These are phyloP conservation scores for Haliclystus octoradiatus DNA, from an alignment of 30 jellyfish, hydroid and myxozoan genomes.

Conservation along the genomic window DNA sequence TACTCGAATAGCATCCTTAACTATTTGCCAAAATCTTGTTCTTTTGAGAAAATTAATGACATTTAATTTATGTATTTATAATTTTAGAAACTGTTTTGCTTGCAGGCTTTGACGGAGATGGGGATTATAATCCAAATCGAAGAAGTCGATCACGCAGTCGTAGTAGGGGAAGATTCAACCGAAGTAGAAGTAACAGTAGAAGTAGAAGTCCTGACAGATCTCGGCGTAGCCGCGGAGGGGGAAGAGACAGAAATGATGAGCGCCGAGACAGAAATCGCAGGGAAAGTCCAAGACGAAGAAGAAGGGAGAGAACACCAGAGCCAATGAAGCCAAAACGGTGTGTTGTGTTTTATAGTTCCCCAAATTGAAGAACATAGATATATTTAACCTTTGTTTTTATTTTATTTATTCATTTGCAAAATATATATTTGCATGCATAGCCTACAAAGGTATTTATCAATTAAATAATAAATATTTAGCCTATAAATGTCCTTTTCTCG, in stretches of 20 bases:
- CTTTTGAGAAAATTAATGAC: too few species aligned
- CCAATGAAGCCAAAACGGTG: constrained; percentile 8
- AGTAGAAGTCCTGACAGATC: constrained; percentile 17
- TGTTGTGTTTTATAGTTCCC: too few species aligned
- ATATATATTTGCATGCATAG: too few species aligned
- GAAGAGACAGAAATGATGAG: constrained; percentile 12
- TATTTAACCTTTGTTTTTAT: too few species aligned
- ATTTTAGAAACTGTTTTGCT: too few species aligned
- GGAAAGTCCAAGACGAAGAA: neutral
- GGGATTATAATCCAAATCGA: constrained; percentile 23
- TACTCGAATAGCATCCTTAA: too few species aligned
- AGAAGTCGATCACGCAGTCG: constrained; percentile 50
- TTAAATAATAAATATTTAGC: too few species aligned
- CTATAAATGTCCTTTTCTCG: neutral
- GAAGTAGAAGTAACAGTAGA: constrained; percentile 35
- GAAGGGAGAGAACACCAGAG: neutral
- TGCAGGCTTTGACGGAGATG: neutral
- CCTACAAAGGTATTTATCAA: too few species aligned
- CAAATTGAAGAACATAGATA: too few species aligned
- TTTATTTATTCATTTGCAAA: too few species aligned
- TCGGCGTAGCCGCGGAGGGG: constrained; percentile 17
- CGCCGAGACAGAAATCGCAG: constrained; percentile 7
- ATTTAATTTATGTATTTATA: too few species aligned
- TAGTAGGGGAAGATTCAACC: constrained; percentile 15
- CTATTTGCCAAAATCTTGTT: too few species aligned